These are phyloP conservation scores for Hippolais icterina DNA, from an alignment of 2,113 vertebrate species.

Conservation along the genomic window DNA sequence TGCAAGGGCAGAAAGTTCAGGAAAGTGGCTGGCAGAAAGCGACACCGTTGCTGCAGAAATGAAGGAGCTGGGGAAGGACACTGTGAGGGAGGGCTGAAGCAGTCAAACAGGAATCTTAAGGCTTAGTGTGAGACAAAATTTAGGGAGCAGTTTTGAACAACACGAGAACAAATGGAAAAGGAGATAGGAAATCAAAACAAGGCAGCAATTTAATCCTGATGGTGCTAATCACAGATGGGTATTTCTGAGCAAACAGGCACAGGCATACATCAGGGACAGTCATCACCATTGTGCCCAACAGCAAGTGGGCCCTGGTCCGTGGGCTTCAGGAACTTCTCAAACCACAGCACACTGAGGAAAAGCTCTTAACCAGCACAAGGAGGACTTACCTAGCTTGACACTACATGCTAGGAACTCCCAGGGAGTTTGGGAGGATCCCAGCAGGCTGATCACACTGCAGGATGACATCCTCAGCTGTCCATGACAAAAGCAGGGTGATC, in stretches of 20 bases:
- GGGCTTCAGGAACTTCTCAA: neutral
- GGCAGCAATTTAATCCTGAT: neutral
- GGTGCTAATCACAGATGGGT: neutral
- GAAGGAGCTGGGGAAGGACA: neutral
- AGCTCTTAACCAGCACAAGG: neutral
- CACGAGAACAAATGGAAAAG: neutral
- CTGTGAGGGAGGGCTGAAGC: neutral
- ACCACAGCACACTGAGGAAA: neutral
- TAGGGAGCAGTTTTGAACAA: neutral
- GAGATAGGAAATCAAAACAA: neutral
- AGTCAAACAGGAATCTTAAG: neutral
- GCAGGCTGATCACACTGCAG: neutral
- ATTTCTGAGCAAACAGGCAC: neutral
- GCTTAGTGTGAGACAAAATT: neutral
- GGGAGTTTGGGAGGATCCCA: neutral
- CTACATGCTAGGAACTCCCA: neutral
- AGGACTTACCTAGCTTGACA: neutral
- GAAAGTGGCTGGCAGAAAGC: neutral
- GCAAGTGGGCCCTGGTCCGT: neutral
- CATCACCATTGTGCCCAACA: rapidly evolving
- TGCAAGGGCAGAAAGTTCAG: neutral
- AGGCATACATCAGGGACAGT: neutral
- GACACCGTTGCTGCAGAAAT: neutral
- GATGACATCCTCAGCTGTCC: neutral
- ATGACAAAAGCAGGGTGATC: neutral